phyloP scores from a whole-genome alignment of 2,797 vertebrate species.

The Enoplosus armatus region DNA sequence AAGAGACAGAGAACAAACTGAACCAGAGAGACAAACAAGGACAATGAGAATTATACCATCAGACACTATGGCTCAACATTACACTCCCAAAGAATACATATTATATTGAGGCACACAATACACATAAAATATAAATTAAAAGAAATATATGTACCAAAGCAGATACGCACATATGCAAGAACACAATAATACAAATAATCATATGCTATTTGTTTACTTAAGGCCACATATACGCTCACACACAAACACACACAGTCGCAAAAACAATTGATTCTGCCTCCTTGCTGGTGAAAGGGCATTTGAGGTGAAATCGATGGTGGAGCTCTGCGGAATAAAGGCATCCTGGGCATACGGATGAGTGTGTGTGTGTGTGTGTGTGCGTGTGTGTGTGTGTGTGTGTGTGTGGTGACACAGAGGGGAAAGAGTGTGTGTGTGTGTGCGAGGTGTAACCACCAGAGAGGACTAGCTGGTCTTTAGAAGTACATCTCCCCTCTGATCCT shows the following conservation, averaged over 20 bases:
- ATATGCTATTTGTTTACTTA: background rate
- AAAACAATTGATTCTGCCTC: conserved; percentile 44
- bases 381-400: conserved; percentile 26
- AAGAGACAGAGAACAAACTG: background rate
- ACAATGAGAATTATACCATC: background rate
- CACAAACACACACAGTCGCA: background rate
- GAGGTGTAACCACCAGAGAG: conserved; percentile 48
- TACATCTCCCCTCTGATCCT: conserved; percentile 71
- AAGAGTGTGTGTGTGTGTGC: conserved; percentile 22
- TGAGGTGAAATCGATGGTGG: conserved; percentile 63
- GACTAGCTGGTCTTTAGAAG: conserved; percentile 63
- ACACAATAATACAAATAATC: background rate
- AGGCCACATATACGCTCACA: background rate
- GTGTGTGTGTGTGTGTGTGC: conserved; percentile 22
- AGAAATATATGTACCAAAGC: background rate
- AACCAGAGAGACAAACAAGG: conserved; percentile 1
- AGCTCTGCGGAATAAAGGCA: conserved; percentile 63
- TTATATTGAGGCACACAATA: background rate
- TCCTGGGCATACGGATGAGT: conserved; percentile 34
- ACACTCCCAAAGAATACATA: background rate
- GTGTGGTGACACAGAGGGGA: background rate
- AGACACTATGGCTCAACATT: background rate
- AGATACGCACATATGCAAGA: background rate
- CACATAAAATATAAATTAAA: background rate
- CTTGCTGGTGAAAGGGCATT: conserved; percentile 41